Base-by-base conservation (phyloP, 2,797 vertebrate genomes). In the Gadopsis bispinosus region DNA sequence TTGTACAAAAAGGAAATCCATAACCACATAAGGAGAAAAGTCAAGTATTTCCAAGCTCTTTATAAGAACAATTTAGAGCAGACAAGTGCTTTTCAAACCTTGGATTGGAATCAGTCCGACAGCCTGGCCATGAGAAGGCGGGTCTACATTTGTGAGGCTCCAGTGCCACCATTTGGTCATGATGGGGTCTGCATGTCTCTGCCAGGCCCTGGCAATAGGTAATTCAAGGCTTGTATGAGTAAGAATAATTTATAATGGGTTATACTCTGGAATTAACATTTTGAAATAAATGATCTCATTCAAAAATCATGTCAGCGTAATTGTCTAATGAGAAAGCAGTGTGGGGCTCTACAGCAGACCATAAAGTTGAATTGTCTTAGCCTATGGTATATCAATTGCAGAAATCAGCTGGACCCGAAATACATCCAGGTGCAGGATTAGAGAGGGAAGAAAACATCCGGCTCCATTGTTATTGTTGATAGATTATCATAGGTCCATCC, bases 21-120 rank as follows among this genome's bases (percentile, higher is more conserved):
- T 94, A 95, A 94, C 94, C 92, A 94, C 92, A 95, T 93, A 93
- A 94, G 93, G 93, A 95, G 93, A 93, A 93, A 96, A 95, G 95
- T 96, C 95, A 96, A 96, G 94, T 95, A 95, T 96, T 96, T 94
- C 91, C 89, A 93, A 93, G 94, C 94, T 95, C 94, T 95, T 95
- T 95, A 94, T 95, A 95, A 95, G 93, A 95, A 95, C 95, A 95
- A 94, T 96, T 95, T 95, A 95, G 94, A 92, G 90, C 90, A 92
- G 93, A 95, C 94, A 95, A 96, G 95, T 95, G 95, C 94, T 95
- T 95, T 95, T 95, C 93, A 96, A 96, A 95, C 91, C 94, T 94
- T 94, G 92, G 91, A 94, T 91, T 91, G 89, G 91, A 94, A 93
- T 93, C 87, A 91, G 92, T 88, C 85, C 73, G 77, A 78, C 85